Evolutionary conservation across 2,797 vertebrate genomes (phyloP).

Genomic region (Natrix natrix): DNA sequence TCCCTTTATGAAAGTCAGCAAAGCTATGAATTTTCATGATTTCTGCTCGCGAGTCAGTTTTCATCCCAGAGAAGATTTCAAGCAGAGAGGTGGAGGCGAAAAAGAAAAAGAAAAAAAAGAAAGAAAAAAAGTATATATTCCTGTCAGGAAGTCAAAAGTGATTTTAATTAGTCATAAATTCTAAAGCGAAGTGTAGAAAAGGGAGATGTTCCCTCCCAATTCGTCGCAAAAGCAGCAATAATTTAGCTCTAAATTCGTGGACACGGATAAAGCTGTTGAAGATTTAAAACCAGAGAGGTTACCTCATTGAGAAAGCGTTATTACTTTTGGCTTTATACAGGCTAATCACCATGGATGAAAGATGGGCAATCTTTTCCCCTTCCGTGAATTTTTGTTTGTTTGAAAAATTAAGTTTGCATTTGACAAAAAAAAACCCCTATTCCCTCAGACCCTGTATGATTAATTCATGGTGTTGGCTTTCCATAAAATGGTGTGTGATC

Average conservation of each 20-base stretch:
- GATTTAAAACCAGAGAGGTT: not conserved
- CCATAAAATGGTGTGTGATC: not conserved
- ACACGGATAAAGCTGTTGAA: not conserved
- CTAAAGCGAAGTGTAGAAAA: slow-evolving; percentile 49
- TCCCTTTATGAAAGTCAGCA: slow-evolving; percentile 60
- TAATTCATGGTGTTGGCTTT: not conserved
- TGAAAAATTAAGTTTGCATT: not conserved
- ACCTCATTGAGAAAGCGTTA: not conserved
- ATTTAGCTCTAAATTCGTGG: not conserved
- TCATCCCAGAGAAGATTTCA: slow-evolving; percentile 67
- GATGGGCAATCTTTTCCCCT: not conserved
- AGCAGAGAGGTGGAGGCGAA: slow-evolving; percentile 44
- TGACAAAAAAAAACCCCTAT: not conserved
- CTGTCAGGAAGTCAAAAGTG: slow-evolving; percentile 57
- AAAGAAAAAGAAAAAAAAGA: not conserved
- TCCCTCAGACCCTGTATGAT: not conserved
- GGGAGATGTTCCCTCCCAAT: not conserved
- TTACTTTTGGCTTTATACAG: not conserved
- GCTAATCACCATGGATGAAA: not conserved
- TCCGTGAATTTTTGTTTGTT: not conserved
- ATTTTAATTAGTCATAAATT: slow-evolving; percentile 54
- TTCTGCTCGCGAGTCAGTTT: slow-evolving; percentile 59
- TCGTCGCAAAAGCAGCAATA: slow-evolving; percentile 22
- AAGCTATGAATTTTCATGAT: slow-evolving; percentile 71
- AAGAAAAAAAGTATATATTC: slow-evolving; percentile 45